These are phyloP conservation scores for Cordilura impudica DNA, from an alignment of 2,888 invertebrate species.

Conservation along the genomic window DNA sequence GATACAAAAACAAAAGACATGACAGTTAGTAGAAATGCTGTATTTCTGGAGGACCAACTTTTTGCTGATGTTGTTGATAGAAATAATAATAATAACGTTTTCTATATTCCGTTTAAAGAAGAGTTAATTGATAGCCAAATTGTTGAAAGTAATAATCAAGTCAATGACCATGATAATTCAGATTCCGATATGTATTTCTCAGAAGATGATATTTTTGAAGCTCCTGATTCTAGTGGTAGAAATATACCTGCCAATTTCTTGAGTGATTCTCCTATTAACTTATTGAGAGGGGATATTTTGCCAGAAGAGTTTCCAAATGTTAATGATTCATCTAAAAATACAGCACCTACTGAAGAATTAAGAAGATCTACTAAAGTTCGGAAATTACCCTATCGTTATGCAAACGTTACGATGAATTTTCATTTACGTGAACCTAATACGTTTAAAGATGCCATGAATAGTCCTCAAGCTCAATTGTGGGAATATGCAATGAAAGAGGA, in stretches of 20 bases:
- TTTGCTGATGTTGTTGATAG: not conserved
- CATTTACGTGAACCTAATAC: too few relatives aligned
- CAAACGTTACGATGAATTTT: too few relatives aligned
- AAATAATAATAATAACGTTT: not conserved
- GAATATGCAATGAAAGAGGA: too few relatives aligned
- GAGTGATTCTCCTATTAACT: not conserved
- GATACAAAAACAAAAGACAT: not conserved
- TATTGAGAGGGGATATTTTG: not conserved
- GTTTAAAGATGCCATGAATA: too few relatives aligned
- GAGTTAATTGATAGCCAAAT: not conserved
- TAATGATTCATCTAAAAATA: too few relatives aligned
- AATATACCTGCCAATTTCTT: not conserved
- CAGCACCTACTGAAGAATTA: not conserved
- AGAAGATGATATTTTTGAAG: too few relatives aligned
- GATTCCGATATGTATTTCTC: not conserved
- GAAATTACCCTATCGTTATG: too few relatives aligned
- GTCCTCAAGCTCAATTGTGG: too few relatives aligned
- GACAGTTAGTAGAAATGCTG: not conserved
- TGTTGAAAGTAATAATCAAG: not conserved
- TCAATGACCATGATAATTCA: not conserved
- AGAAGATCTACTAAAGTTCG: not conserved
- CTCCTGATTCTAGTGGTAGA: not conserved
- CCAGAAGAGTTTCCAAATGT: not conserved
- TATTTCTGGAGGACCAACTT: not conserved
- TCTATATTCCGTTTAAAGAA: not conserved